Evolutionary conservation across 2,797 vertebrate species (phyloP), one percentile per base, ranked within the genome.

Genomic region (Poecilia velifera): DNA sequence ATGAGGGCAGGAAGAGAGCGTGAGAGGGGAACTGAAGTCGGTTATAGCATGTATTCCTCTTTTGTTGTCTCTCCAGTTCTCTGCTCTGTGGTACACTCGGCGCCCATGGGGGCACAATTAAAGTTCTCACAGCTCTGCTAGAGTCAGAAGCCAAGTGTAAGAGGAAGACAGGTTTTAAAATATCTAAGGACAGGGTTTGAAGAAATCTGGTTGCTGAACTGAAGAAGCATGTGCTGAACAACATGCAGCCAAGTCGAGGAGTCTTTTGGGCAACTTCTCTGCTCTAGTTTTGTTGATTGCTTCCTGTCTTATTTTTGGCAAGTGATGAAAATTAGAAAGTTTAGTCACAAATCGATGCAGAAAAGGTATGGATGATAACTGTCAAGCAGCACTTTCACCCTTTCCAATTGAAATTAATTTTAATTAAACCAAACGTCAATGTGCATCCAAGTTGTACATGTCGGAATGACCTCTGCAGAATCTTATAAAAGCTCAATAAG

Each of bases 51-150:
- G 68, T 55, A 76, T 76, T 79, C 74, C 76, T 18, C 70, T 82
- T 76, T 49, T 80, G 74, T 79, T 81, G 77, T 78, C 43, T 80
- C 83, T 78, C 79, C 73, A 39, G 77, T 81, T 81, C 53, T 82
- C 53, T 77, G 64, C 66, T 77, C 81, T 45, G 79, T 18, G 76
- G 68, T n/a, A 71, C 62, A 82, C 31, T 5, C 74, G 4, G 13
- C 74, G 77, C 76, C 87, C 75, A 66, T 39, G 34, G 90, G 79
- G 85, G 84, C 89, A 82, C 76, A 83, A 89, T 90, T 89, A 92
- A 73, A 79, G 79, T 79, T 77, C 66, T 75, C 1, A 10, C 2
- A 53, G 57, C 62, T 72, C 46, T 46, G 55, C 68, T 53, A 16
- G 4, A 74, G 66, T 73, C 76, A 75, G 62, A 49, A 80, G 81